These are phyloP conservation scores for Synchiropus splendidus DNA, from an alignment of 2,113 vertebrate genomes.

Conservation along the genomic window DNA sequence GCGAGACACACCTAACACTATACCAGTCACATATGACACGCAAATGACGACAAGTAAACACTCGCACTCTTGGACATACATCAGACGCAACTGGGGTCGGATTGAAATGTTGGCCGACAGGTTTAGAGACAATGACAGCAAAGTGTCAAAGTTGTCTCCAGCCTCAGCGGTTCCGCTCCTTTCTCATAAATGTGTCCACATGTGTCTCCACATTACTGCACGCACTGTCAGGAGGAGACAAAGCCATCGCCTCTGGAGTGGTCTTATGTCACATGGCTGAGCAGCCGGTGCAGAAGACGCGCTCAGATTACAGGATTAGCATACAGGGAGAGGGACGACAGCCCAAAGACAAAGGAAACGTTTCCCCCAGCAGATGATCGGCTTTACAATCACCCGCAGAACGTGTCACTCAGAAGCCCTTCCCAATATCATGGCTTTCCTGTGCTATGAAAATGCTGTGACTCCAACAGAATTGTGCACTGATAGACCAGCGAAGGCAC, in stretches of 20 bases:
- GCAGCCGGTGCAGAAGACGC: constrained; percentile 17
- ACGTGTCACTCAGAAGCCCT: too few species aligned
- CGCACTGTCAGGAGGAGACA: constrained; percentile 25
- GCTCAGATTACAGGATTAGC: constrained; percentile 58
- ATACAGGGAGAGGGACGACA: constrained; percentile 18
- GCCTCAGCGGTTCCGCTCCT: not conserved
- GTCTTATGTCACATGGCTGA: constrained; percentile 40
- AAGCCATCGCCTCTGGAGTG: constrained; percentile 23
- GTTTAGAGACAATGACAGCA: constrained; percentile 34
- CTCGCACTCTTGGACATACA: constrained; percentile 32
- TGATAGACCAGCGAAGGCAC: too few species aligned
- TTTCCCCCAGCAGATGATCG: constrained; percentile 13
- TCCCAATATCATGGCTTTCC: too few species aligned
- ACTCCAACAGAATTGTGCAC: too few species aligned
- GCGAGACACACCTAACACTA: constrained; percentile 2
- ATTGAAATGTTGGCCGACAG: constrained; percentile 33
- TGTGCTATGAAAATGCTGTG: too few species aligned
- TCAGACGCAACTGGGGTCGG: constrained; percentile 25
- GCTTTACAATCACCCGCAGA: constrained; percentile 1
- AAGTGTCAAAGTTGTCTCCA: constrained; percentile 3
- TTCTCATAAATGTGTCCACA: constrained; percentile 3
- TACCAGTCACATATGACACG: constrained; percentile 16
- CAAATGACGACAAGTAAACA: constrained; percentile 17
- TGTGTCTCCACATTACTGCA: constrained; percentile 21
- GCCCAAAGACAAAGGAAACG: constrained; percentile 23